Base-by-base conservation (phyloP, 2,888 invertebrate species). In the Lingula anatina region DNA sequence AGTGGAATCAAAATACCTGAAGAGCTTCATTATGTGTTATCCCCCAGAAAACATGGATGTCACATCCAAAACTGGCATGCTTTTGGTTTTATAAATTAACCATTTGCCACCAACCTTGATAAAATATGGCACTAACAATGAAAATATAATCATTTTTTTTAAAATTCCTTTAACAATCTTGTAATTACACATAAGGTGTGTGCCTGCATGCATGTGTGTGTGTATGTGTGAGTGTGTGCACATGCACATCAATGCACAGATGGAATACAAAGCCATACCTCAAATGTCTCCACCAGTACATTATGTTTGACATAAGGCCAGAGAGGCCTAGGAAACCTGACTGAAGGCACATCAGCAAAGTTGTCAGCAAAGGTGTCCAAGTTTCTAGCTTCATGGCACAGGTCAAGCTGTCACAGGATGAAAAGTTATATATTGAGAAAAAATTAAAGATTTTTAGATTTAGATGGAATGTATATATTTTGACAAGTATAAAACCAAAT, bases 221-320 rank as follows among this genome's bases (percentile, higher is more conserved):
- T n/a, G n/a, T n/a, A n/a, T n/a, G n/a, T n/a, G n/a, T n/a, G n/a
- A n/a, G n/a, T n/a, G n/a, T n/a, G n/a, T n/a, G n/a, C n/a, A n/a
- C n/a, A n/a, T n/a, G n/a, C n/a, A n/a, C n/a, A n/a, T n/a, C n/a
- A n/a, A n/a, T n/a, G n/a, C n/a, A n/a, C n/a, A n/a, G n/a, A n/a
- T n/a, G n/a, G n/a, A n/a, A n/a, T n/a, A n/a, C n/a, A n/a, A n/a
- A n/a, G n/a, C 9, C 42, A 40, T 46, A 72, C 68, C 66, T 81
- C 80, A 58, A 71, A 81, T 18, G 77, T 78, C 60, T 81, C 81
- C 3, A 81, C 78, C 46, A 81, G 64, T n/a, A 80, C 70, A 41
- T 69, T 61, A n/a, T 64, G 58, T 20, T 61, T 73, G 24, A 77
- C 76, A 48, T 76, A 71, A 27, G 67, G 60, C 51, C 59, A 45